These are phyloP conservation scores for Hypocryptadius cinnamomeus DNA, from an alignment of 2,113 vertebrate species.

Conservation along the genomic window DNA sequence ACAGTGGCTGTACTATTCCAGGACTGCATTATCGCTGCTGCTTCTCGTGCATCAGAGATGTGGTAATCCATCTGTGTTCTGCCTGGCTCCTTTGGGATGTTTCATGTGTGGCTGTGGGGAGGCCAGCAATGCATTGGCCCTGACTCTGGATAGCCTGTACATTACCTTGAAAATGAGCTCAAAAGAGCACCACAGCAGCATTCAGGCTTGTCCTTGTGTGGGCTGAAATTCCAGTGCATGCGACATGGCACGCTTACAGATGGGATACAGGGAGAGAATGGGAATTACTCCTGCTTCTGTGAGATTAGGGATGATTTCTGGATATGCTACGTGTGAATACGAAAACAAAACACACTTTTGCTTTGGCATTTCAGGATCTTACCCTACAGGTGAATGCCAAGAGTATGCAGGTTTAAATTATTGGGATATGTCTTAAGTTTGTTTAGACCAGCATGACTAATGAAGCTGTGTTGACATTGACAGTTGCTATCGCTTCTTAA, in stretches of 20 bases:
- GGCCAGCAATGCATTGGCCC: background rate
- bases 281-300: background rate
- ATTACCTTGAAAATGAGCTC: background rate
- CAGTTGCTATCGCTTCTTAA: background rate
- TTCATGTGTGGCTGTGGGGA: rapidly evolving
- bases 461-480: background rate
- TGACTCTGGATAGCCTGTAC: background rate
- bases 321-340: background rate
- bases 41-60: background rate
- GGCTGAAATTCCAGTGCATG: background rate
- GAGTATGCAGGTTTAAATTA: background rate
- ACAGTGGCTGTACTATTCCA: background rate
- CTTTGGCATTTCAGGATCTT: background rate
- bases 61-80: background rate
- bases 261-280: background rate
- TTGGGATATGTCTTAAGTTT: background rate
- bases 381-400: background rate
- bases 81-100: rapidly evolving
- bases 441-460: background rate
- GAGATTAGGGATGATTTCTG: background rate
- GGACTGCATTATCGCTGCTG: background rate
- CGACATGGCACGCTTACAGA: rapidly evolving
- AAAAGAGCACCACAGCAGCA: background rate
- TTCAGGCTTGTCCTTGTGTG: background rate
- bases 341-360: background rate